Evolutionary conservation across 2,888 invertebrate species (phyloP).

Genomic region (Bruchidius siliquastri): DNA sequence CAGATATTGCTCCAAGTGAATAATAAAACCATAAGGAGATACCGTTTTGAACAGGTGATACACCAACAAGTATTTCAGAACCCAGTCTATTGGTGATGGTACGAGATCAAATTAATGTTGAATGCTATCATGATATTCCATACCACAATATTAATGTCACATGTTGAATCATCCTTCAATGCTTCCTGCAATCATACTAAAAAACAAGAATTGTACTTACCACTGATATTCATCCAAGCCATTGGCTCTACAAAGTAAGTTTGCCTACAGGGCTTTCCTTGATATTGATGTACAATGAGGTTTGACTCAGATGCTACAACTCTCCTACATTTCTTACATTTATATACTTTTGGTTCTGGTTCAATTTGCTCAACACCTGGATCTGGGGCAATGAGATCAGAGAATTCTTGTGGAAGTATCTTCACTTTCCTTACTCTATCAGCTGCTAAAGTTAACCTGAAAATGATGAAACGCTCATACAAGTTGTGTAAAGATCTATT

Average conservation of each 20-base stretch:
- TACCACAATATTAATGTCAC: too few relatives aligned
- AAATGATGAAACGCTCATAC: too few relatives aligned
- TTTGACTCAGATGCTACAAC: slow-evolving; percentile 78
- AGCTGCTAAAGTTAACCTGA: slow-evolving; percentile 72
- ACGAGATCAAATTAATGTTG: too few relatives aligned
- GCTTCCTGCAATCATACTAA: slow-evolving; percentile 27
- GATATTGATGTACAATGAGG: slow-evolving; percentile 66
- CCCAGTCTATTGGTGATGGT: too few relatives aligned
- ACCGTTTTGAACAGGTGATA: too few relatives aligned
- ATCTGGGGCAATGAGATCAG: slow-evolving; percentile 74
- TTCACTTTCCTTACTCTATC: slow-evolving; percentile 78
- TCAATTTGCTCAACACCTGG: slow-evolving; percentile 65
- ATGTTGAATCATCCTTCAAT: too few relatives aligned
- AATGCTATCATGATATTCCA: too few relatives aligned
- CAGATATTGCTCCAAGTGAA: too few relatives aligned
- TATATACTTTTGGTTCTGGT: slow-evolving; percentile 79
- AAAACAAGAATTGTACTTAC: slow-evolving; percentile 41
- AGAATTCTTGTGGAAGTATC: slow-evolving; percentile 74
- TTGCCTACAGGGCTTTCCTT: slow-evolving; percentile 56
- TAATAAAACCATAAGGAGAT: too few relatives aligned
- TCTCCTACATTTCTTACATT: slow-evolving; percentile 75
- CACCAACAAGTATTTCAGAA: too few relatives aligned
- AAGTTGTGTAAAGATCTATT: too few relatives aligned
- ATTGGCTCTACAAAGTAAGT: slow-evolving; percentile 87
- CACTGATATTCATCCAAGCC: slow-evolving; percentile 75